phyloP scores from a whole-genome alignment of 2,113 vertebrate genomes.

The Pomatorhinus ruficollis region DNA sequence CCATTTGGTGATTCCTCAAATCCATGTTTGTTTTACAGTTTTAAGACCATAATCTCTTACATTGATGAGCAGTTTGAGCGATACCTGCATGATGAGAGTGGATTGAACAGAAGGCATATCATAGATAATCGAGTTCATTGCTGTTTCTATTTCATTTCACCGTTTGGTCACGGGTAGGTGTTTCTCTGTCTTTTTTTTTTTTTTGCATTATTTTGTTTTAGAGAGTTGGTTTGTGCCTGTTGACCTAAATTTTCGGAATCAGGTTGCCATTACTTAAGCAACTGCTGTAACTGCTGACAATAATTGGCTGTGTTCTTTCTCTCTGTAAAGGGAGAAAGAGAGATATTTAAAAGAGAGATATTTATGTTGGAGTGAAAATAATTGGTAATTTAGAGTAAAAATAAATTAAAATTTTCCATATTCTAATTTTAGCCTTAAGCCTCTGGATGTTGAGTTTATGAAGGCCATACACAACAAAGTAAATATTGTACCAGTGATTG shows the following conservation, averaged over 20 bases:
- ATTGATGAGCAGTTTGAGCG: slow-evolving; percentile 98
- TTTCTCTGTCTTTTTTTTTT: not conserved
- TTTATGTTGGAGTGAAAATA: not conserved
- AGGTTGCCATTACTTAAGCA: not conserved
- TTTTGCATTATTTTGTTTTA: not conserved
- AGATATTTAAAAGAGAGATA: not conserved
- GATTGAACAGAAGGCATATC: slow-evolving; percentile 93
- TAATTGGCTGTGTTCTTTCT: not conserved
- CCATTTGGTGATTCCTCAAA: not conserved
- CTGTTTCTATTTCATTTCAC: slow-evolving; percentile 99
- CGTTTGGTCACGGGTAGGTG: slow-evolving; percentile 93
- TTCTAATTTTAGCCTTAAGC: slow-evolving; percentile 75
- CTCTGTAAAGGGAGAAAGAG: not conserved
- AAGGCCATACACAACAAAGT: slow-evolving; percentile 84
- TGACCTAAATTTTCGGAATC: not conserved
- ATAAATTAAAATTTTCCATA: not conserved
- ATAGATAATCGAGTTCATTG: slow-evolving; percentile 97
- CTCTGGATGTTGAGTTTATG: slow-evolving; percentile 84
- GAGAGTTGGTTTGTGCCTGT: not conserved
- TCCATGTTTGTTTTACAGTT: slow-evolving; percentile 73
- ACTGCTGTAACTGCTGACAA: not conserved
- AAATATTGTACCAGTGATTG: slow-evolving; percentile 84
- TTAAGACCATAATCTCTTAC: slow-evolving; percentile 96
- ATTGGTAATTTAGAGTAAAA: not conserved
- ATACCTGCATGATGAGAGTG: slow-evolving; percentile 97